Conservation (phyloP, 2,888 invertebrate genomes). For the Dryomyza anilis region DNA sequence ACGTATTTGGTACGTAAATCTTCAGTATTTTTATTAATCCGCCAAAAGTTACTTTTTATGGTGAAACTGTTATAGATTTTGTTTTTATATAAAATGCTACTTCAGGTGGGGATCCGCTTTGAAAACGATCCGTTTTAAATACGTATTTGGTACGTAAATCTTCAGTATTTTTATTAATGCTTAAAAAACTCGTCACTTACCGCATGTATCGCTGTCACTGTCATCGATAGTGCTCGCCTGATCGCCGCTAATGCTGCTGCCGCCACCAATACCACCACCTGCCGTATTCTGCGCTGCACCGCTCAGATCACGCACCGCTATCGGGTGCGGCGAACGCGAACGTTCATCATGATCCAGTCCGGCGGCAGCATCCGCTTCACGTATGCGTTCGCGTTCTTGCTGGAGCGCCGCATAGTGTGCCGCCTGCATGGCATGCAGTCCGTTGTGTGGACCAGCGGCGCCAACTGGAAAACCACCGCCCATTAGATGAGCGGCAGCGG, state of each 20-base stretch:
- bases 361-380: slow-evolving; percentile 32
- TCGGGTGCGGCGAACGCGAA: slow-evolving; percentile 54
- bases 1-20: too few species aligned
- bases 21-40: too few species aligned
- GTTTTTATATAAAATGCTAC: too few species aligned
- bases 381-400: slow-evolving; percentile 40
- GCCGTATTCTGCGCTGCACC: slow-evolving; percentile 35
- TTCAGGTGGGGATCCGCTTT: too few species aligned
- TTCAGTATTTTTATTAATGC: too few species aligned
- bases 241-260: slow-evolving; percentile 57
- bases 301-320: slow-evolving; percentile 25
- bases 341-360: slow-evolving; percentile 53
- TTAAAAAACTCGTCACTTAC: slow-evolving; percentile 46
- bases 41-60: too few species aligned
- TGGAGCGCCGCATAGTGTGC: slow-evolving; percentile 42
- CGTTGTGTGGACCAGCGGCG: slow-evolving; percentile 33
- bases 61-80: too few species aligned
- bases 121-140: too few species aligned
- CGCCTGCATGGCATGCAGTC: slow-evolving; percentile 34
- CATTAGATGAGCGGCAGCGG: slow-evolving; percentile 32
- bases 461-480: slow-evolving; percentile 27
- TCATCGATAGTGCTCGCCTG: slow-evolving; percentile 59
- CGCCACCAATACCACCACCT: slow-evolving; percentile 46
- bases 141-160: too few species aligned
- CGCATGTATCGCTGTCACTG: slow-evolving; percentile 61